Base-by-base conservation (phyloP, 2,797 vertebrate species). In the Brachymystax lenok region DNA sequence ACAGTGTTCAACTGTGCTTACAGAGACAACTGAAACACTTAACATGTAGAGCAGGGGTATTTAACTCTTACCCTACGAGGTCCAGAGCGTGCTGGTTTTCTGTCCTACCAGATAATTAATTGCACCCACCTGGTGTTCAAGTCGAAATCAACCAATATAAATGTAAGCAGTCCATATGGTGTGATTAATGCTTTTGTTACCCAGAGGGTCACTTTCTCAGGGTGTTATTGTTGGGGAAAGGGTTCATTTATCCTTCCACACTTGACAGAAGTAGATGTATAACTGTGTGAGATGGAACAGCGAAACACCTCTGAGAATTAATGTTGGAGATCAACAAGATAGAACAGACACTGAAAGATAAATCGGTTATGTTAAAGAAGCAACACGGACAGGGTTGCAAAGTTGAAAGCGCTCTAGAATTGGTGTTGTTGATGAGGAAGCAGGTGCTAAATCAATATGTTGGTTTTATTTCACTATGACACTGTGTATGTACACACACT, bases 161-260 rank as follows among this genome's bases (percentile, higher is more conserved):
- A 46, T 46, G 40, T 46, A 46, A 46, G 40, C 40, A 46, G 40
- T 46, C 40, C 40, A 46, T 46, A 46, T 46, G n/a, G n/a, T n/a
- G 8, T 61, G 56, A 61, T 61, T 61, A 8, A 61, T 21, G 56
- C 2, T 61, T n/a, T 46, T 46, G 40, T 46, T 46, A 13, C 56
- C 56, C n/a, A 61, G 56, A n/a, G 56, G 19, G 56, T 59, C 56
- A 61, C 56, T 61, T 61, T 61, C n/a, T 61, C 56, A 61, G 56
- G 56, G 56, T 61, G 19, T 61, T 61, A n/a, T 61, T 61, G 56
- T 61, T 61, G n/a, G n/a, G n/a, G 56, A 61, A 21, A 61, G 56
- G n/a, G n/a, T 61, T 61, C 1, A n/a, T 61, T 61, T 7, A 61
- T 61, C n/a, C 6, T n/a, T 21, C n/a, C 19, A 61, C 56, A n/a